These are phyloP conservation scores for Cremastobaeus sp. DNA, from an alignment of 2,888 invertebrate genomes.

Conservation along the genomic window DNA sequence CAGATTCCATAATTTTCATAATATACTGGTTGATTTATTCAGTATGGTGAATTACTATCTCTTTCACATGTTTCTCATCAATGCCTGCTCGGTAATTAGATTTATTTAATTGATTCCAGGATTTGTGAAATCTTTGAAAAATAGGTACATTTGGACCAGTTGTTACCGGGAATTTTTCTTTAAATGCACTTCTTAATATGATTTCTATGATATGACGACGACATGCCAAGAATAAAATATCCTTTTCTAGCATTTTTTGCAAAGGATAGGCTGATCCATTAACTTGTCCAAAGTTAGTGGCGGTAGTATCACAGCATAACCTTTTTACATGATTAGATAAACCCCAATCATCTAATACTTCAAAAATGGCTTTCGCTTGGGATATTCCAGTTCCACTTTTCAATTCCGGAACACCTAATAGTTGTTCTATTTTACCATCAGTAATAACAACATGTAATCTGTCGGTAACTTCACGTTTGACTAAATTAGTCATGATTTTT, in stretches of 20 bases:
- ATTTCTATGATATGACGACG: constrained; percentile 66
- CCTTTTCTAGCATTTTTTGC: constrained; percentile 62
- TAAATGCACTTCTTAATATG: constrained; percentile 61
- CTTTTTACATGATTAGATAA: constrained; percentile 59
- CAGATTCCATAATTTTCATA: too few species aligned
- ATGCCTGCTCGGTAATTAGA: constrained; percentile 38
- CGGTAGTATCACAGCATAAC: constrained; percentile 66
- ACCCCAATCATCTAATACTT: constrained; percentile 60
- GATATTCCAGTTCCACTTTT: constrained; percentile 45
- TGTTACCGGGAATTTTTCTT: constrained; percentile 54
- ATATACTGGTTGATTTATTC: too few species aligned
- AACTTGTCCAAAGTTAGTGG: constrained; percentile 63
- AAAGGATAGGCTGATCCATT: constrained; percentile 60
- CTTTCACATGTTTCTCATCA: too few species aligned
- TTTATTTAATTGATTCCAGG: constrained; percentile 55
- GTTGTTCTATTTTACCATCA: constrained; percentile 60
- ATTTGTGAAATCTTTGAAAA: constrained; percentile 62
- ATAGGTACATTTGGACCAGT: constrained; percentile 60
- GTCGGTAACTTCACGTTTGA: constrained; percentile 58
- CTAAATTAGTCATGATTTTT: constrained; percentile 62
- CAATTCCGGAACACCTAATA: constrained; percentile 62
- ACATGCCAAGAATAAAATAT: constrained; percentile 62
- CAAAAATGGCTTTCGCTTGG: constrained; percentile 54
- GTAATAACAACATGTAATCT: constrained; percentile 64
- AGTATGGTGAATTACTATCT: too few species aligned